Evolutionary conservation across 2,888 invertebrate genomes (phyloP).

Genomic region (Hydrotaea cyrtoneurina): DNA sequence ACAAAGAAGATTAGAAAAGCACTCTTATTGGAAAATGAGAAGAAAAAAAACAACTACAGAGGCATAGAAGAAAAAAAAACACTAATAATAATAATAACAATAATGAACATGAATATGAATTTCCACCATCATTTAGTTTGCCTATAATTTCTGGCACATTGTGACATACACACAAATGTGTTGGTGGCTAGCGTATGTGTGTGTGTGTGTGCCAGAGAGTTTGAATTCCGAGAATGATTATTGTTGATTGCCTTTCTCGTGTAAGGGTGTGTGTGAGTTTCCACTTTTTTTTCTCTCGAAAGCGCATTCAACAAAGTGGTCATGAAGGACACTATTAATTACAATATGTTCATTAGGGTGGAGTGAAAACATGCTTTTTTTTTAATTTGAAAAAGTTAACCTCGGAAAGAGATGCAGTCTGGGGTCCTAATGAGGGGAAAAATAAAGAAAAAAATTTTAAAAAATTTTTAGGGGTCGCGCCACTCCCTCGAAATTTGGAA

Average conservation of each 20-base stretch:
- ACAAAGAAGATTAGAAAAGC: background rate
- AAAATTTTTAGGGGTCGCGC: no score
- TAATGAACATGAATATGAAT: background rate
- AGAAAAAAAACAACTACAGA: background rate
- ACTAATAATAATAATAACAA: background rate
- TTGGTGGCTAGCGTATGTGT: no score
- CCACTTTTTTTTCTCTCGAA: background rate
- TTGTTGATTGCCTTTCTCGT: conserved; percentile 21
- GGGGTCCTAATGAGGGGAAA: no score
- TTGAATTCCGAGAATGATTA: conserved; percentile 24
- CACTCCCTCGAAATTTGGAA: no score
- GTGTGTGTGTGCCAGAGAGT: background rate
- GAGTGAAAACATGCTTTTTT: no score
- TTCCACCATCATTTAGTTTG: background rate
- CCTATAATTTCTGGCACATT: no score
- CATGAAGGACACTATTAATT: conserved; percentile 62
- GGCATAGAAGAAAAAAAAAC: background rate
- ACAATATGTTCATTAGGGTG: conserved; percentile 43
- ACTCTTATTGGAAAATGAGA: background rate
- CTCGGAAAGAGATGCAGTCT: no score
- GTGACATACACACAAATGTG: no score
- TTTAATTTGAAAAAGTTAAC: no score
- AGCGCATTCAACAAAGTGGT: conserved; percentile 39
- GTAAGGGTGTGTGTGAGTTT: background rate
- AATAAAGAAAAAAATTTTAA: no score